Evolutionary conservation across 2,888 invertebrate genomes (phyloP).

Genomic region (Cacoxenus indagator): DNA sequence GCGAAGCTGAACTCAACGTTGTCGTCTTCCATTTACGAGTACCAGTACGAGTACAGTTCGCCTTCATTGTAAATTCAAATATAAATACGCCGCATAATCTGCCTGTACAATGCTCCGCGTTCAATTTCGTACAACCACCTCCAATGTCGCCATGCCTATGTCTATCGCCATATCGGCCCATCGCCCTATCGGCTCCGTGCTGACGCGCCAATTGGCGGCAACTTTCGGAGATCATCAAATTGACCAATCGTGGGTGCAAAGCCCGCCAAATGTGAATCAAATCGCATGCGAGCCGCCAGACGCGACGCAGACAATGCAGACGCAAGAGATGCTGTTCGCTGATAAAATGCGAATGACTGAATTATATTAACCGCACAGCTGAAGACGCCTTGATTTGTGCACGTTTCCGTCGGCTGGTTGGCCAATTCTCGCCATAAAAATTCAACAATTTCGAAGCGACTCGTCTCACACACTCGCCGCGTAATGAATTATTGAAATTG

Average conservation of each 20-base stretch:
- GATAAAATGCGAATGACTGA: neutral
- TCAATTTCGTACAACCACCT: no score
- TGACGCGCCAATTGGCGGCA: neutral
- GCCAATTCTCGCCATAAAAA: neutral
- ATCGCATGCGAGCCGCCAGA: constrained; percentile 9
- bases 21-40: no score
- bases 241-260: neutral
- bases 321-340: neutral
- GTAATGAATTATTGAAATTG: constrained; percentile 14
- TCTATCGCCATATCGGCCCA: neutral
- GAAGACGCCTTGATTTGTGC: neutral
- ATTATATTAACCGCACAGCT: neutral
- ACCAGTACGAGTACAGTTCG: no score
- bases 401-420: neutral
- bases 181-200: neutral
- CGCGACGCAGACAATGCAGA: neutral
- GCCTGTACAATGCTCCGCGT: constrained; percentile 18
- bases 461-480: neutral
- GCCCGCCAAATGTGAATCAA: constrained; percentile 10
- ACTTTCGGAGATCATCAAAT: neutral
- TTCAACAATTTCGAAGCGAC: neutral
- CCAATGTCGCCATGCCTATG: no score
- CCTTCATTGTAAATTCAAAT: constrained; percentile 50
- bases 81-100: constrained; percentile 36
- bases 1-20: neutral